Conservation (phyloP, 2,797 vertebrate genomes). For the Ctenosaura bakeri region DNA sequence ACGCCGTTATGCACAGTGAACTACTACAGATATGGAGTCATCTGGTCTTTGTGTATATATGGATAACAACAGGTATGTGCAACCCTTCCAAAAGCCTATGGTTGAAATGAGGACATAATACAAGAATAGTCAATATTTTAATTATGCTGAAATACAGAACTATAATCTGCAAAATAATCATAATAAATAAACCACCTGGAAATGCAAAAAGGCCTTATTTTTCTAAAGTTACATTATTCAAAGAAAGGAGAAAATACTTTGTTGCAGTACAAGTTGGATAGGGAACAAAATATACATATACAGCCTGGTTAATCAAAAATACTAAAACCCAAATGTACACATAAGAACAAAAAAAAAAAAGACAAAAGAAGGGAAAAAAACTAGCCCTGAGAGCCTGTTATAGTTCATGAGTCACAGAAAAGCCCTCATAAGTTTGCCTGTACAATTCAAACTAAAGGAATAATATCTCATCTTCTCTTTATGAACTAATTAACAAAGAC, state of each 20-base stretch:
- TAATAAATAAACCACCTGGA: conserved; percentile 37
- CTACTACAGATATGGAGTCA: conserved; percentile 36
- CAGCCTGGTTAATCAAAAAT: neutral
- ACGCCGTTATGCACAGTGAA: neutral
- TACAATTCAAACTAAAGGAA: conserved; percentile 15
- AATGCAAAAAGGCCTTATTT: conserved; percentile 42
- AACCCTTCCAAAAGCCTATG: conserved; percentile 21
- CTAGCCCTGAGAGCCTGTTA: conserved; percentile 11
- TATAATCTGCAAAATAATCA: conserved; percentile 54
- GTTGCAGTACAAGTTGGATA: conserved; percentile 29
- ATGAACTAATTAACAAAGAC: conserved; percentile 61
- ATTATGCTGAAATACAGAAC: conserved; percentile 67
- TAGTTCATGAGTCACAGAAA: conserved; percentile 7
- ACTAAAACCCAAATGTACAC: conserved; percentile 3
- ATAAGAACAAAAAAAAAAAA: conserved; percentile 58
- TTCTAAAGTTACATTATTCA: conserved; percentile 45
- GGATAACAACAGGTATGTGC: conserved; percentile 17
- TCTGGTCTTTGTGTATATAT: neutral
- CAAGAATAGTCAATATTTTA: conserved; percentile 70
- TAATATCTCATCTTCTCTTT: conserved; percentile 58
- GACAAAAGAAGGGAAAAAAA: conserved; percentile 38
- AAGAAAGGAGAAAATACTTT: conserved; percentile 43
- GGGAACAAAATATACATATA: neutral
- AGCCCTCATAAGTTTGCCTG: conserved; percentile 17
- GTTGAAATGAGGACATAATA: conserved; percentile 60